A percentile compares a stretch with the other conserved stretches of the same genome.
Conservation (phyloP, 2,113 vertebrate genomes). For the Pao palembangensis region DNA sequence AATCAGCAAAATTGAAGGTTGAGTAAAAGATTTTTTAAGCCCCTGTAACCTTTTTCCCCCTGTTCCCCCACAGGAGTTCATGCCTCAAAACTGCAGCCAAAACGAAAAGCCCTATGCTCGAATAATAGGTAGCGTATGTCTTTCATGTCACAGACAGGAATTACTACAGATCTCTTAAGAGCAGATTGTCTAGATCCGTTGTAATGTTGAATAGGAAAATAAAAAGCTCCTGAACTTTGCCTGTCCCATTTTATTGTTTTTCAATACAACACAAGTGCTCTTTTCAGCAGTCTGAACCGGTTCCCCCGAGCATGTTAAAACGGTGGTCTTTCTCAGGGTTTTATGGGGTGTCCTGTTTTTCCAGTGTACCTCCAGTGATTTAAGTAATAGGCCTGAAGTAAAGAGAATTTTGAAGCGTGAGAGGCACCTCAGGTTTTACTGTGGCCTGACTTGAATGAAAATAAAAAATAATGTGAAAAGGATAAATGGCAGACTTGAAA, state of each 20-base stretch:
- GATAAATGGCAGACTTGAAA: conserved; percentile 48
- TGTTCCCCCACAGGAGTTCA: neutral
- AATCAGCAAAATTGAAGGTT: conserved; percentile 53
- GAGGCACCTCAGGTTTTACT: conserved; percentile 61
- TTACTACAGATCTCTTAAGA: conserved; percentile 19
- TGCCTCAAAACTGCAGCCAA: conserved; percentile 11
- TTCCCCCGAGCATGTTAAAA: conserved; percentile 61
- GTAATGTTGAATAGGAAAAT: conserved; percentile 37
- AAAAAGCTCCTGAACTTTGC: conserved; percentile 53
- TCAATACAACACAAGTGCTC: conserved; percentile 43
- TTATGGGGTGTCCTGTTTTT: conserved; percentile 75
- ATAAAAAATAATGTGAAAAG: conserved; percentile 49
- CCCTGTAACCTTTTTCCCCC: conserved; percentile 1
- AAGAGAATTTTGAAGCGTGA: conserved; percentile 58
- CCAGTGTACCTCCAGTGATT: conserved; percentile 64
- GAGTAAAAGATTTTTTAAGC: conserved; percentile 27
- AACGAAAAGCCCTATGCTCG: conserved; percentile 15
- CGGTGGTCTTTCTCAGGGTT: conserved; percentile 56
- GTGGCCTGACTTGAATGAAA: conserved; percentile 57
- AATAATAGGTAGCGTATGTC: conserved; percentile 13
- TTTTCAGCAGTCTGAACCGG: conserved; percentile 60
- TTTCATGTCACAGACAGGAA: conserved; percentile 20
- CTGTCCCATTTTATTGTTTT: conserved; percentile 54
- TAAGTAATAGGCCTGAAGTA: conserved; percentile 65
- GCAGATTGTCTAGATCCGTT: conserved; percentile 24